phyloP scores from a whole-genome alignment of 1,140 invertebrate species.

The Drosophila baimaii region DNA sequence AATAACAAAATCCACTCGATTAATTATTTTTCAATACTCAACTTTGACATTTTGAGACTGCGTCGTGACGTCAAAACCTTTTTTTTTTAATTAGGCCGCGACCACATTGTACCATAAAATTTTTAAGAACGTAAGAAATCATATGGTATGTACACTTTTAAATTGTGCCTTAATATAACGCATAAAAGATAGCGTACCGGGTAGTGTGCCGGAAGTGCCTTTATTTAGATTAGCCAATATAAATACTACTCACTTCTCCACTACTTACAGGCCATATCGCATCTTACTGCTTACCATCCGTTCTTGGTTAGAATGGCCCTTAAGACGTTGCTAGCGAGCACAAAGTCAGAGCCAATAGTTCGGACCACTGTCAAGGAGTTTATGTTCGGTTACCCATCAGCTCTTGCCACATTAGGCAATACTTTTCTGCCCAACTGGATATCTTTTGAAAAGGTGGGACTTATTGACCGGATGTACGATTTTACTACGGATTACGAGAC shows the following conservation, averaged over 20 bases:
- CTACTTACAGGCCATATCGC: constrained; percentile 89
- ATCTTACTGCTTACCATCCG: constrained; percentile 88
- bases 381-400: constrained; percentile 92
- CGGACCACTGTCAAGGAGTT: constrained; percentile 92
- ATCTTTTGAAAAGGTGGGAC: constrained; percentile 91
- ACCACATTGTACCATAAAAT: no score
- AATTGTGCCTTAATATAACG: no score
- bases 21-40: no score
- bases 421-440: constrained; percentile 92
- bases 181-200: no score
- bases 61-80: no score
- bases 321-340: constrained; percentile 88
- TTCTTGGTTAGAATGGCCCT: constrained; percentile 88
- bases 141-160: no score
- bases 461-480: constrained; percentile 95
- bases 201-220: constrained; percentile 18
- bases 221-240: constrained; percentile 5
- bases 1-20: no score
- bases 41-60: no score
- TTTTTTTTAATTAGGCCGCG: no score
- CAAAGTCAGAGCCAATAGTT: constrained; percentile 88
- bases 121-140: no score
- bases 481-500: constrained; percentile 92
- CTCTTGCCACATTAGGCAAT: constrained; percentile 90
- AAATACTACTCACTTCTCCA: neutral